Evolutionary conservation across 2,113 vertebrate species (phyloP), one percentile per base, ranked within the genome.

Genomic region (Osmerus mordax): DNA sequence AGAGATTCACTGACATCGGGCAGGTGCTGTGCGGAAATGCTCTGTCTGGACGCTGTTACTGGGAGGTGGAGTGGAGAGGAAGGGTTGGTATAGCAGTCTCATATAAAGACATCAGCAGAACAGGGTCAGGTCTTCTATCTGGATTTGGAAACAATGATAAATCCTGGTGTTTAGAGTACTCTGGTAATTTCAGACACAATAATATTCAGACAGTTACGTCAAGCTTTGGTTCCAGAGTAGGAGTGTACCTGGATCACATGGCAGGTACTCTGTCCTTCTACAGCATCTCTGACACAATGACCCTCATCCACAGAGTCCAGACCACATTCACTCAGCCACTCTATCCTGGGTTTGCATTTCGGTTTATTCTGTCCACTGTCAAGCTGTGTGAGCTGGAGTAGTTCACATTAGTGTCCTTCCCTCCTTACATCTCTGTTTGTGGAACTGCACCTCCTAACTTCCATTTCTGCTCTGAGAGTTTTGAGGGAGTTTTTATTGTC

Each of bases 261-360:
- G n/a, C 55, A 58, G 55, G 55, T 36, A 58, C 16, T 62, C 73
- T 80, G 36, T 62, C 54, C 21, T 76, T 80, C 41, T 72, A 76
- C 56, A 75, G 58, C 71, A 25, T 78, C 53, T 28, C 62, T 25
- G 32, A 70, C 55, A 70, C 54, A 56, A 74, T 78, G 67, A 74
- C 67, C 61, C 36, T 66, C 66, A 67, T 74, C 51, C 67, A 78
- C 67, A 70, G 58, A 15, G 56, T 70, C 14, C 60, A 70, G 51
- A 73, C 71, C 71, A 66, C 29, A 73, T 73, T 73, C 64, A 58
- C 18, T 58, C 2, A 58, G 55, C n/a, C 55, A n/a, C 16, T 58
- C 19, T 58, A n/a, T 58, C 55, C n/a, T 58, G 55, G n/a, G 7
- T 19, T 58, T 58, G 2, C 1, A 11, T 58, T 6, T 58, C 5